Evolutionary conservation across 2,113 vertebrate species (phyloP), one percentile per base, ranked within the genome.

Genomic region (Engraulis encrasicolus): DNA sequence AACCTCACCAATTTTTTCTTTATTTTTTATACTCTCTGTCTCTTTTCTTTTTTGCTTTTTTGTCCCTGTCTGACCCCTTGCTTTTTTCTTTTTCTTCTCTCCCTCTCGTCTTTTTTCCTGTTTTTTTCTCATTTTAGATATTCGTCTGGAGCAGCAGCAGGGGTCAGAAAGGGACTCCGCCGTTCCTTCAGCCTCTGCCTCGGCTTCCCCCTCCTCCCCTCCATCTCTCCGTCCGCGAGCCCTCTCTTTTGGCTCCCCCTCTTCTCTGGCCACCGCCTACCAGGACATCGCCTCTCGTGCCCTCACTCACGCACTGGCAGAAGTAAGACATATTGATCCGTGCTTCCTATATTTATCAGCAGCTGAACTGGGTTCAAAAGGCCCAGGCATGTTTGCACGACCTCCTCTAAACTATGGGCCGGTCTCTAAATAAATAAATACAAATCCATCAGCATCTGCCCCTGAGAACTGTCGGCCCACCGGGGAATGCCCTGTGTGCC

Each of bases 211-310:
- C 7, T 90, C 91, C 1, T 82, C 87, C 0, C 19, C 87, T 14
- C 37, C 87, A 7, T 52, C 31, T 50, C 45, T 83, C 5, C 93
- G 88, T 20, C 91, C 91, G 5, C 90, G 92, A 40, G 86, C 92
- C 2, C 83, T 89, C 50, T 95, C 94, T 40, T 88, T 94, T 23
- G 90, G 90, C 87, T 95, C 90, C 45, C 89, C 93, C 27, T 94
- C 95, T 17, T 96, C 94, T 80, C 88, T 95, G 66, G 91, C 92
- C 12, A 89, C 94, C 80, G 91, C 92, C 20, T 98, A 98, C 88
- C 96, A 96, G 84, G 96, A 98, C 84, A 89, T 99, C 83, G 95
- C 97, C 81, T 95, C 95, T 82, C 90, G 91, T 17, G 92, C 97
- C 20, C 90, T 98, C 37, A 88, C 93, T 74, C 95, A 91, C 50